phyloP scores from a whole-genome alignment of 2,113 vertebrate species.

The Dromas ardeola region DNA sequence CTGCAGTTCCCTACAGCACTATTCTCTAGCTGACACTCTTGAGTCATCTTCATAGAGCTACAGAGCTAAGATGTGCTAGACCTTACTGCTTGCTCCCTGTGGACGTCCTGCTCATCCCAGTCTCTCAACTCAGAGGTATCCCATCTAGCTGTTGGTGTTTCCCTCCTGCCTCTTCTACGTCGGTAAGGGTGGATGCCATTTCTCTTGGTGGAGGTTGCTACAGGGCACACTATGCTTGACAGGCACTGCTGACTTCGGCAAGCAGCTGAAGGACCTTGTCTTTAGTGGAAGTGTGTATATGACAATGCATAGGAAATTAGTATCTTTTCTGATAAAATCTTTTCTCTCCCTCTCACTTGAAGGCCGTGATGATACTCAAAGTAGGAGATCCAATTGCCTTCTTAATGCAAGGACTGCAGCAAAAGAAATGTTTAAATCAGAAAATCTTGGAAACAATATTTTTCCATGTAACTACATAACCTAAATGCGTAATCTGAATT shows the following conservation, averaged over 20 bases:
- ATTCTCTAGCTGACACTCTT: not conserved
- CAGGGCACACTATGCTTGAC: not conserved
- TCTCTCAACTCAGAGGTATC: not conserved
- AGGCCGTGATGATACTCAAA: not conserved
- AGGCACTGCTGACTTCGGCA: not conserved
- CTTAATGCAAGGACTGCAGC: not conserved
- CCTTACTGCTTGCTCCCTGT: not conserved
- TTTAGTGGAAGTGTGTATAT: not conserved
- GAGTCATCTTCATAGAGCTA: not conserved
- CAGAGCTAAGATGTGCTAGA: not conserved
- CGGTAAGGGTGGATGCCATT: rapidly evolving
- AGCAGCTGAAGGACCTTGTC: not conserved
- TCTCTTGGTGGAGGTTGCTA: not conserved
- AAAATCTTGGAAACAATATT: not conserved
- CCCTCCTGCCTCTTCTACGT: not conserved
- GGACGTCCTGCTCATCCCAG: not conserved
- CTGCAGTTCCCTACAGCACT: not conserved
- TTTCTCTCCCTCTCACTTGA: not conserved
- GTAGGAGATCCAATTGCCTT: not conserved
- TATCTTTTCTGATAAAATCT: not conserved
- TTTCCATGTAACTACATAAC: not conserved
- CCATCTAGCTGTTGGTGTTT: not conserved
- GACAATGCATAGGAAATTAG: not conserved
- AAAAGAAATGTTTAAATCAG: not conserved
- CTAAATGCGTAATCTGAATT: not conserved